phyloP scores from a whole-genome alignment of 2,888 invertebrate species.

The Platycheirus albimanus region DNA sequence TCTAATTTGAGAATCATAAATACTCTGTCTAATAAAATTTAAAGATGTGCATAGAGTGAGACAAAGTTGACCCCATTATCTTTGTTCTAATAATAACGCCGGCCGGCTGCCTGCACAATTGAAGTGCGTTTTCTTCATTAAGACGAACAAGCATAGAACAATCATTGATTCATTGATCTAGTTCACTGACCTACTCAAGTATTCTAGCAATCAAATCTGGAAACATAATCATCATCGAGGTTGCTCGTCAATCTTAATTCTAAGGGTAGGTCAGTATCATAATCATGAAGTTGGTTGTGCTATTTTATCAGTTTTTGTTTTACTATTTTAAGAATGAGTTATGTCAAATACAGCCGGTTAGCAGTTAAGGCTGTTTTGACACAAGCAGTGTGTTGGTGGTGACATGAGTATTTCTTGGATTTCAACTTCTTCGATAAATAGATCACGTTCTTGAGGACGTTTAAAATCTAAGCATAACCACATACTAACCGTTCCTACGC shows the following conservation, averaged over 20 bases:
- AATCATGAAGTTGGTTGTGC: neutral
- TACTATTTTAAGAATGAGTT: too few species aligned
- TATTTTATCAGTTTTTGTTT: neutral
- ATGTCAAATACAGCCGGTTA: too few species aligned
- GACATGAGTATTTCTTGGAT: too few species aligned
- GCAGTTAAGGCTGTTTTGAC: too few species aligned
- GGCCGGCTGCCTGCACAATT: slow-evolving; percentile 11
- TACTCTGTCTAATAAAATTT: slow-evolving; percentile 38
- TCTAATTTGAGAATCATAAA: neutral
- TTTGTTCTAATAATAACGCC: slow-evolving; percentile 18
- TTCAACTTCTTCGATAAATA: too few species aligned
- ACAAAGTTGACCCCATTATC: slow-evolving; percentile 53
- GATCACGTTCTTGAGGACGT: too few species aligned
- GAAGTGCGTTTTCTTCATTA: slow-evolving; percentile 42
- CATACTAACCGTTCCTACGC: too few species aligned
- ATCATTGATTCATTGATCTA: slow-evolving; percentile 54
- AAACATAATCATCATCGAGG: slow-evolving; percentile 24
- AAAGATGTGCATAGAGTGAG: slow-evolving; percentile 40
- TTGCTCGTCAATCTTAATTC: neutral
- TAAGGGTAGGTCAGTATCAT: slow-evolving; percentile 62
- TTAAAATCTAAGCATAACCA: too few species aligned
- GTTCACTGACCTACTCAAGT: slow-evolving; percentile 45
- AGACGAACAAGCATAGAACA: slow-evolving; percentile 55
- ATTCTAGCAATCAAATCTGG: slow-evolving; percentile 44
- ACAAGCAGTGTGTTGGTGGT: too few species aligned